Conservation (phyloP, 2,888 invertebrate species). For the Lepidocyrtinus sp. region DNA sequence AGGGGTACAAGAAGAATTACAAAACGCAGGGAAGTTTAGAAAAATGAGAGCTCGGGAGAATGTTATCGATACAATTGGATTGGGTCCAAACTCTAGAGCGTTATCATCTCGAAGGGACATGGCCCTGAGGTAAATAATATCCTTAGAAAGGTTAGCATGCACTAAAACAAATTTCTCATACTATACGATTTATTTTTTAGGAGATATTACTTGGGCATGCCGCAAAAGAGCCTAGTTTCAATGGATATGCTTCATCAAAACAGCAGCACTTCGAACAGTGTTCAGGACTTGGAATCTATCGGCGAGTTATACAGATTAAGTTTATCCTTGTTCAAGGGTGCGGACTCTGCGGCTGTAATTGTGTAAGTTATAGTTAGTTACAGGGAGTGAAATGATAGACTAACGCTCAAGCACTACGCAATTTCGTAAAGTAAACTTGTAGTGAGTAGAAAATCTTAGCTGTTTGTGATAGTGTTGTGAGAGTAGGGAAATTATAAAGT, state of each 20-base stretch:
- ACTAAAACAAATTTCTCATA: background rate
- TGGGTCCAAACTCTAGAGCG: conserved; percentile 84
- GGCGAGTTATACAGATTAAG: conserved; percentile 64
- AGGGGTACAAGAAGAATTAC: conserved; percentile 65
- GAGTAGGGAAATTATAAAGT: too few species aligned
- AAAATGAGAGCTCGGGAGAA: conserved; percentile 54
- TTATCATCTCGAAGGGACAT: conserved; percentile 86
- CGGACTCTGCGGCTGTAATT: too few species aligned
- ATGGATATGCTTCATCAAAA: conserved; percentile 64
- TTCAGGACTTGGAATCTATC: conserved; percentile 62
- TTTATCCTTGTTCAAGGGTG: conserved; percentile 59
- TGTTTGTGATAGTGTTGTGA: too few species aligned
- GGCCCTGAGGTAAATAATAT: conserved; percentile 75
- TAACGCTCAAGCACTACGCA: too few species aligned
- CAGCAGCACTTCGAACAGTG: conserved; percentile 40
- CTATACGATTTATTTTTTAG: conserved; percentile 38
- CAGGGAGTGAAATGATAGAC: too few species aligned
- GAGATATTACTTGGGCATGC: conserved; percentile 66
- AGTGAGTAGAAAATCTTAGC: too few species aligned
- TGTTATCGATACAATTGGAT: conserved; percentile 71
- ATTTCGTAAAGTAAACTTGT: too few species aligned
- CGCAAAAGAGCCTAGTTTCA: conserved; percentile 63
- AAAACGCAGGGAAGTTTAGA: conserved; percentile 49
- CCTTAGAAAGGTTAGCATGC: too few species aligned
- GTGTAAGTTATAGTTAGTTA: too few species aligned